phyloP scores from a whole-genome alignment of 2,797 vertebrate species.

The Rhadinocentrus ornatus region DNA sequence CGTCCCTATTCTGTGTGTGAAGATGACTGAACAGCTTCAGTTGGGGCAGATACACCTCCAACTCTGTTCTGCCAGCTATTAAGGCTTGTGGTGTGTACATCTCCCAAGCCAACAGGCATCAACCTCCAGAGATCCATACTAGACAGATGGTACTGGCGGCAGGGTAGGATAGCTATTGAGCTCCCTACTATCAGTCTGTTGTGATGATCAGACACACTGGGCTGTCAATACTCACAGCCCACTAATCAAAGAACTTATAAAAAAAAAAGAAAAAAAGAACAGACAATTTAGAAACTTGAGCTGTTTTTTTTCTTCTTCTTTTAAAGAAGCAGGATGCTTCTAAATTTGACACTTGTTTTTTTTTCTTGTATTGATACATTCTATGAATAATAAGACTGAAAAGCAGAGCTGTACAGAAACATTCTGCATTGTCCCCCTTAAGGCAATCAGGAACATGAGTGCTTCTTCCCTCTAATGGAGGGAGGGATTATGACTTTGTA shows the following conservation, averaged over 20 bases:
- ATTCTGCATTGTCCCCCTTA: slow-evolving; percentile 73
- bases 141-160: slow-evolving; percentile 83
- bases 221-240: slow-evolving; percentile 79
- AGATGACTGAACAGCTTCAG: slow-evolving; percentile 83
- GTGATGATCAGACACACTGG: slow-evolving; percentile 77
- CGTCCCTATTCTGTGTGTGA: slow-evolving; percentile 66
- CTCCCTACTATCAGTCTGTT: slow-evolving; percentile 74
- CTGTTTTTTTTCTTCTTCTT: slow-evolving; percentile 49
- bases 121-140: slow-evolving; percentile 80
- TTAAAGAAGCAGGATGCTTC: slow-evolving; percentile 28
- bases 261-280: slow-evolving; percentile 16
- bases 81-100: slow-evolving; percentile 68
- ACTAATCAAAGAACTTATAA: slow-evolving; percentile 73
- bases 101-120: slow-evolving; percentile 70
- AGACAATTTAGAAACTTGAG: slow-evolving; percentile 59
- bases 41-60: slow-evolving; percentile 64
- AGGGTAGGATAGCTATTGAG: slow-evolving; percentile 66
- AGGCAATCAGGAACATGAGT: slow-evolving; percentile 86
- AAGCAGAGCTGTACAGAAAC: slow-evolving; percentile 34
- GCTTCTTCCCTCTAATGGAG: slow-evolving; percentile 86
- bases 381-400: slow-evolving; percentile 4
- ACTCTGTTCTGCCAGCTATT: slow-evolving; percentile 69
- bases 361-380: slow-evolving; percentile 7
- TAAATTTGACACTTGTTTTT: slow-evolving; percentile 23
- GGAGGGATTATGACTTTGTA: slow-evolving; percentile 54